Conservation (phyloP, 2,888 invertebrate genomes). For the Acheta domesticus region DNA sequence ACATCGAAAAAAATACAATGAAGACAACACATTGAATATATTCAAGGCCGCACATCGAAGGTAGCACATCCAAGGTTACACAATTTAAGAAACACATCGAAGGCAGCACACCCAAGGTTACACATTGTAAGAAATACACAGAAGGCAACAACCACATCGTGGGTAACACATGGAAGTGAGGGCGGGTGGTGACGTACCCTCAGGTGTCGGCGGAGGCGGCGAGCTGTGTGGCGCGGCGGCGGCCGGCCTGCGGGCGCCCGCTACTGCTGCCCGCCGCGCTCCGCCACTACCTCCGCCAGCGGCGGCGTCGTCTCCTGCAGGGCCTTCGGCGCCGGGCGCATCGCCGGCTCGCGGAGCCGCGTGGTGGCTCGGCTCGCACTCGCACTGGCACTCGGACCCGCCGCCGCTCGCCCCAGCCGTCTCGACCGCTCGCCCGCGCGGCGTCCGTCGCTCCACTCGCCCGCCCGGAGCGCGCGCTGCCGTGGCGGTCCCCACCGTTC, state of each 20-base stretch:
- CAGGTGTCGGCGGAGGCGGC: not conserved
- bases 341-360: not conserved
- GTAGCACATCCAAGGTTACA: too few relatives aligned
- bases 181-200: not conserved
- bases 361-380: not conserved
- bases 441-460: not conserved
- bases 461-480: not conserved
- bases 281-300: slow-evolving; percentile 8
- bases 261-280: not conserved
- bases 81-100: too few relatives aligned
- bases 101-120: too few relatives aligned
- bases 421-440: too few relatives aligned
- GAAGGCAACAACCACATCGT: too few relatives aligned
- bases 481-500: not conserved
- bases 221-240: not conserved
- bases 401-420: too few relatives aligned
- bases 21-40: too few relatives aligned
- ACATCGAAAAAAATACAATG: too few relatives aligned
- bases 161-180: too few relatives aligned
- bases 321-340: not conserved
- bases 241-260: not conserved
- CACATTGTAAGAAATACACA: too few relatives aligned
- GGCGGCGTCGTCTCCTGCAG: not conserved
- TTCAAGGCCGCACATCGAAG: too few relatives aligned
- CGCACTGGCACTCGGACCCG: not conserved